Base-by-base conservation (phyloP, 2,888 invertebrate species). In the Pyrochroa serraticornis region DNA sequence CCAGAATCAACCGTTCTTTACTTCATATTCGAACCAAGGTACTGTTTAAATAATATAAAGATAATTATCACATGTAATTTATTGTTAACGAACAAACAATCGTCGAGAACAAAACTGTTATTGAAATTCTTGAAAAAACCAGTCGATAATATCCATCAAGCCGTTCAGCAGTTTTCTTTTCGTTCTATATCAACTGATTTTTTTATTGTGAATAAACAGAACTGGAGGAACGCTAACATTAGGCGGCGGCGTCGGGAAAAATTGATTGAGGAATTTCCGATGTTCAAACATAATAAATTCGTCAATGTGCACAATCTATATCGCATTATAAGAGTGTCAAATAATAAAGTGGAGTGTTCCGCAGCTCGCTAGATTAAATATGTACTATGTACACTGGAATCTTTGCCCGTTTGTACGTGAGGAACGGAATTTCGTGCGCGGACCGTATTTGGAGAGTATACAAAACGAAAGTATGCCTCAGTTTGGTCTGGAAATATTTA, bases 401-500 rank as follows among this genome's bases (percentile, higher is more conserved):
- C 75, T 76, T 75, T 75, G 73, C 74, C 72, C 68, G 73, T 73
- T 65, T 66, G 71, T 71, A 74, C 74, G 71, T 71, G 75, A 74
- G 71, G 73, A 76, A 74, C 71, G 73, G 75, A 77, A 77, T 76
- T 76, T 75, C 75, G 75, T 73, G 72, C 30, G 30, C 74, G 72
- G 71, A 73, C 73, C 71, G 72, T 77, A 76, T 77, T 76, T 77
- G 77, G 71, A 70, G 76, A 77, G 77, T 75, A 76, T 76, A 77
- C 76, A 76, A 71, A 76, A 76, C 75, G 77, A 77, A 77, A 77
- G 77, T 78, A 78, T 77, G 75, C 76, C 74, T 65, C 72, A 77
- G 78, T 79, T 79, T 77, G 77, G 77, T 76, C 73, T 75, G 77
- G 78, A 75, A 79, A 79, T 79, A 79, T 79, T 79, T 79, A 77